A percentile compares a stretch with the other conserved stretches of the same genome.
These are phyloP conservation scores for Lepidurus packardi DNA, from an alignment of 1,140 invertebrate genomes.

Conservation along the genomic window DNA sequence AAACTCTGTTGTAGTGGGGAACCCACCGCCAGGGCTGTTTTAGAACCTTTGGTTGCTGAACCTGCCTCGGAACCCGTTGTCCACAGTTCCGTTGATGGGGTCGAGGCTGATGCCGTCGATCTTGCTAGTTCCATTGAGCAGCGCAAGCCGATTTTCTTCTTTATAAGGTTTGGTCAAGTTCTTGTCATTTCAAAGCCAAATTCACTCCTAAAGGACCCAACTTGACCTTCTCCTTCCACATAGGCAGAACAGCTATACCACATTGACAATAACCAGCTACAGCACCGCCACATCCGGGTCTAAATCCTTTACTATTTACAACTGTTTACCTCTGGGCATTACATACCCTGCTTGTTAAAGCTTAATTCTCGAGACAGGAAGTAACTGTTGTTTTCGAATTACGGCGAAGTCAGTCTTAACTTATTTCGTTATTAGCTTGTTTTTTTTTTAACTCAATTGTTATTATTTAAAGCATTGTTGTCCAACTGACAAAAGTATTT, in stretches of 20 bases:
- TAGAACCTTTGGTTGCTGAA: neutral
- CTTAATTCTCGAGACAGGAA: neutral
- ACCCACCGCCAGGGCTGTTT: neutral
- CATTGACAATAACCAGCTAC: neutral
- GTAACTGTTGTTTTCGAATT: too few species aligned
- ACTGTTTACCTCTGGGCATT: neutral
- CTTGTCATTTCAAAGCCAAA: neutral
- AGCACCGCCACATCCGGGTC: neutral
- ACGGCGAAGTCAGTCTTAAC: too few species aligned
- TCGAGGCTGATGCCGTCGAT: neutral
- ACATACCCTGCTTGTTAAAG: conserved; percentile 4
- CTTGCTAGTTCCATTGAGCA: neutral
- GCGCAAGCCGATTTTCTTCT: neutral
- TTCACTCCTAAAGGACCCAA: neutral
- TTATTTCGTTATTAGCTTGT: too few species aligned
- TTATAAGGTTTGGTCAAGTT: neutral
- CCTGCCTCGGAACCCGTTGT: neutral
- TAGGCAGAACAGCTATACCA: neutral
- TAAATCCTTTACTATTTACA: neutral
- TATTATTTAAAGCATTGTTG: too few species aligned
- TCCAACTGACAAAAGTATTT: too few species aligned
- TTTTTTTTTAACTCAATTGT: too few species aligned
- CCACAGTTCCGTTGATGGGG: neutral
- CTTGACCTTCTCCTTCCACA: neutral
- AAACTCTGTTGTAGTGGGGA: neutral